These are phyloP conservation scores for Drosophila pruinosa DNA, from an alignment of 1,140 invertebrate species.

Conservation along the genomic window DNA sequence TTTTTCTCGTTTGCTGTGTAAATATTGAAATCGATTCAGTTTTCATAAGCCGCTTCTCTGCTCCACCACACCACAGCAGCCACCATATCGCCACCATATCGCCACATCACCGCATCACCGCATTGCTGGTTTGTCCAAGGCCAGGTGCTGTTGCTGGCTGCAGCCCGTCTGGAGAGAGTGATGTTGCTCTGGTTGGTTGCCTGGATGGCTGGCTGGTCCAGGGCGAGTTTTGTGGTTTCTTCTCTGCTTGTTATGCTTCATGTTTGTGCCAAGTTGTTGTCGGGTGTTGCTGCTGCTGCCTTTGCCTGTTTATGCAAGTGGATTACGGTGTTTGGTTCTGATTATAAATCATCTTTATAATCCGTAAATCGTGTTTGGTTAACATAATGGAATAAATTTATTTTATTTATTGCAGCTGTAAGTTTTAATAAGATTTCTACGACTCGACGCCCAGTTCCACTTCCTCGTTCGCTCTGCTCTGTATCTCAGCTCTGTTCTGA, in stretches of 20 bases:
- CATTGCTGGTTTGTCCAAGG: slow-evolving; percentile 9
- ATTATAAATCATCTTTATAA: slow-evolving; percentile 82
- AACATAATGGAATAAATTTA: slow-evolving; percentile 82
- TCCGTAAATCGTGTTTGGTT: slow-evolving; percentile 81
- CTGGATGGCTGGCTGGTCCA: too few relatives aligned
- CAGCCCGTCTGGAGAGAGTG: slow-evolving; percentile 24
- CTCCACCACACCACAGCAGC: background rate
- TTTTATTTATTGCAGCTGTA: slow-evolving; percentile 81
- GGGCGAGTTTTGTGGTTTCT: slow-evolving; percentile 49
- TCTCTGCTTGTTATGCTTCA: slow-evolving; percentile 72
- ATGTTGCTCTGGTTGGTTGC: background rate
- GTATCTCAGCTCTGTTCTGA: slow-evolving; percentile 16
- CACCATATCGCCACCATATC: background rate
- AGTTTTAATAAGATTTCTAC: slow-evolving; percentile 81
- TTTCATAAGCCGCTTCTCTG: slow-evolving; percentile 52
- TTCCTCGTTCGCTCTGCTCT: background rate
- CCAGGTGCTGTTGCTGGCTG: slow-evolving; percentile 47
- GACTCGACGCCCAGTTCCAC: slow-evolving; percentile 47
- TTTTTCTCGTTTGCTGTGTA: slow-evolving; percentile 46
- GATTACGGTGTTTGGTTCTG: slow-evolving; percentile 80
- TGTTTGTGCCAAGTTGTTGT: slow-evolving; percentile 75
- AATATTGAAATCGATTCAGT: slow-evolving; percentile 81
- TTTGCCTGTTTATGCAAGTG: slow-evolving; percentile 75
- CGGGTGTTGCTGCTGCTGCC: slow-evolving; percentile 20
- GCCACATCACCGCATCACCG: background rate